Conservation (phyloP, 2,797 vertebrate genomes). For the Caiman crocodilus region DNA sequence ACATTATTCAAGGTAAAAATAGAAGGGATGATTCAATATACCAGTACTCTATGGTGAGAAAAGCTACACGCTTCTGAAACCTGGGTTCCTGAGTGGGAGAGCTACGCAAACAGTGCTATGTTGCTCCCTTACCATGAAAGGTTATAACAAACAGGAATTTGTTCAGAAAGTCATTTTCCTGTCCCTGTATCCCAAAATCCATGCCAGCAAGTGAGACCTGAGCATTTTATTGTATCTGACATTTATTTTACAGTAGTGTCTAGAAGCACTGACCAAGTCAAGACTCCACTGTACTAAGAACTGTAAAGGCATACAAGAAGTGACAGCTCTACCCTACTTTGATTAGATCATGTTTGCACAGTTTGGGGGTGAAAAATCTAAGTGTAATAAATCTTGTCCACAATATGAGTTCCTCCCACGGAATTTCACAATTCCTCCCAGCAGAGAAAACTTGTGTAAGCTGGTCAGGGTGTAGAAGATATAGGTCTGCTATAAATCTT, state of each 20-base stretch:
- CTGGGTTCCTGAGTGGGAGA: not conserved
- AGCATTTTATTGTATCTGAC: not conserved
- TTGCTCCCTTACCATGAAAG: slow-evolving; percentile 1
- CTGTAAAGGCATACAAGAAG: not conserved
- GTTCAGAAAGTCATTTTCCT: not conserved
- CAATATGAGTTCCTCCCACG: slow-evolving; percentile 21
- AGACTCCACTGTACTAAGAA: not conserved
- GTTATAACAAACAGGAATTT: not conserved
- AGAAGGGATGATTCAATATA: not conserved
- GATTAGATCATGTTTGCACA: not conserved
- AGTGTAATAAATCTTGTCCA: not conserved
- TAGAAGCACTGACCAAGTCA: not conserved
- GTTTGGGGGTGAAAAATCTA: not conserved
- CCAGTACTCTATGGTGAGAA: not conserved
- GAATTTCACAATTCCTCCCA: slow-evolving; percentile 36
- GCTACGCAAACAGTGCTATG: not conserved
- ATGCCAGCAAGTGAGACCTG: not conserved
- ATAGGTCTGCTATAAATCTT: not conserved
- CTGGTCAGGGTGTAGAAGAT: not conserved
- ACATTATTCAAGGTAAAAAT: not conserved
- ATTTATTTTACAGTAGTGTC: not conserved
- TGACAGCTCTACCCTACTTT: not conserved
- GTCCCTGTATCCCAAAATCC: not conserved
- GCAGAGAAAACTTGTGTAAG: slow-evolving; percentile 22
- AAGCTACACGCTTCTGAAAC: slow-evolving; percentile 9